Evolutionary conservation across 2,888 invertebrate species (phyloP).

Genomic region (Gymnosoma rotundatum): DNA sequence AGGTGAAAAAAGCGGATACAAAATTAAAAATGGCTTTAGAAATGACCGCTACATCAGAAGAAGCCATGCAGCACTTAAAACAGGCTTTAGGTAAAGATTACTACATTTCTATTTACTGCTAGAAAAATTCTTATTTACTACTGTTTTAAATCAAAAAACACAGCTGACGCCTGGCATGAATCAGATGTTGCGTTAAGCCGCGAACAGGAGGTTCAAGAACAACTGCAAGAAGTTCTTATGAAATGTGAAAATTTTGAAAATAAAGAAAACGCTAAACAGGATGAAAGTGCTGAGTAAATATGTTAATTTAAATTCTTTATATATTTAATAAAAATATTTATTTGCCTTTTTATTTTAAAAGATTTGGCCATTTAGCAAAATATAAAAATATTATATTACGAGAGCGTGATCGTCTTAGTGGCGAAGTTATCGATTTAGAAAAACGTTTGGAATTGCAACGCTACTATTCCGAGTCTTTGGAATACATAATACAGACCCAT

Average conservation of each 20-base stretch:
- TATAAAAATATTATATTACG: constrained; percentile 78
- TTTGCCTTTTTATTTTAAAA: constrained; percentile 43
- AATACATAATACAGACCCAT: constrained; percentile 76
- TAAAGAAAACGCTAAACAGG: constrained; percentile 73
- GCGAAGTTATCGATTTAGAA: constrained; percentile 77
- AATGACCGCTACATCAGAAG: constrained; percentile 75
- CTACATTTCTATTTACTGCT: not conserved
- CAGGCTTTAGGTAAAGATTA: constrained; percentile 73
- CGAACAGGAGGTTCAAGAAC: constrained; percentile 78
- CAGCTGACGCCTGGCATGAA: constrained; percentile 78
- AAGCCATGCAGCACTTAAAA: constrained; percentile 75
- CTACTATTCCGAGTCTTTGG: constrained; percentile 76
- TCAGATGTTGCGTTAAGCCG: constrained; percentile 77
- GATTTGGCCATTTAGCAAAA: constrained; percentile 76
- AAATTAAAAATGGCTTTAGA: constrained; percentile 77
- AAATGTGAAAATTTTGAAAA: constrained; percentile 75
- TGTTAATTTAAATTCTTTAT: not conserved
- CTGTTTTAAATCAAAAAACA: constrained; percentile 28
- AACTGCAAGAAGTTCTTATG: constrained; percentile 75
- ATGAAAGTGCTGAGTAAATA: constrained; percentile 76
- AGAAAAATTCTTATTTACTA: not conserved
- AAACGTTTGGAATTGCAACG: constrained; percentile 78
- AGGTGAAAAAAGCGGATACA: constrained; percentile 74
- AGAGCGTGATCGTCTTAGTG: constrained; percentile 80
- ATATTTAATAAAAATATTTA: not conserved